Base-by-base conservation (phyloP, 1,140 invertebrate species). In the Mylabris phalerata region DNA sequence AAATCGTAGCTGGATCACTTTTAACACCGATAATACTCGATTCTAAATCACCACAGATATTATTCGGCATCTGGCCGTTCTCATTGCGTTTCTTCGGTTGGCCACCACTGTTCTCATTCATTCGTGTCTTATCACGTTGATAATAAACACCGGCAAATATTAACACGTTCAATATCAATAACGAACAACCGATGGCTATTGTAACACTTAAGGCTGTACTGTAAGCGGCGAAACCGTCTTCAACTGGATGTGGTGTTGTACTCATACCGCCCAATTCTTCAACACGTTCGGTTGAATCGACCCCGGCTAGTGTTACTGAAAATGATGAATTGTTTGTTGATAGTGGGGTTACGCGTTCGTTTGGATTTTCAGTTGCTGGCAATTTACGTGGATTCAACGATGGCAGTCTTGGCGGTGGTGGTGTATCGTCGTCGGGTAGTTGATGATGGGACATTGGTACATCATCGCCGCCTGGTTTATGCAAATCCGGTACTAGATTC, bases 81-180 rank as follows among this genome's bases (percentile, higher is more conserved):
- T 90, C 87, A 46, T 87, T 86, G 1, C 87, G 79, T 66, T 90
- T 88, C 66, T 88, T 89, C 38, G 83, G 78, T 71, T 79, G 60
- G 75, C 62, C 76, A 64, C 48, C 76, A 65, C 58, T 76, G 73
- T 75, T 81, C 57, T 77, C 82, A 60, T 82, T 84, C 66, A 87
- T 78, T 60, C 87, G 78, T 11, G 87, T 84, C 70, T 93, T 92
- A 68, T 95, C 92, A 9, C 92, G 79, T 69, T 95, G 92, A 72
- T 95, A 95, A 67, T 94, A 96, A 0, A 96, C 90, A 2, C 92
- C 93, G 38, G 92, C 92, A 69, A 96, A 95, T 64, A 97, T 92
- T 9, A 97, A 77, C 0, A 95, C 88, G 70, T 96, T 96, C 5
- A 96, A 76, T 60, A 95, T 89, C 10, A 96, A 78, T 24, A 96